Evolutionary conservation across 2,797 vertebrate genomes (phyloP).

Genomic region (Gallinago nigripennis): DNA sequence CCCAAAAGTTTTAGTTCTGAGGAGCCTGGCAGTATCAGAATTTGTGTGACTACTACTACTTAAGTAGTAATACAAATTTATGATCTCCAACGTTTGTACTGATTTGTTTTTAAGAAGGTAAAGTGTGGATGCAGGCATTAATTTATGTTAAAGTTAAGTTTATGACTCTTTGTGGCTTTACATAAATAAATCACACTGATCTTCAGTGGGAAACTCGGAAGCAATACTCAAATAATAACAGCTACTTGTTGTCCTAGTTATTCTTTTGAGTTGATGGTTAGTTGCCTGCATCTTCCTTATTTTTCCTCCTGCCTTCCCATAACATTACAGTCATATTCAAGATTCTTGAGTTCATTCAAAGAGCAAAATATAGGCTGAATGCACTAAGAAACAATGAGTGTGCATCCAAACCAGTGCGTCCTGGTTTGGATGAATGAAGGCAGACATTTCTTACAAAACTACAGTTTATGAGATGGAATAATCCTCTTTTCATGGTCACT

Average conservation of each 20-base stretch:
- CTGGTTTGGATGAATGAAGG: background rate
- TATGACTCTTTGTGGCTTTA: background rate
- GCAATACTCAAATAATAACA: background rate
- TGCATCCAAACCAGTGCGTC: accelerated
- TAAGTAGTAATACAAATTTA: background rate
- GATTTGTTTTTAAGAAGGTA: background rate
- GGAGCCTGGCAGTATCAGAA: background rate
- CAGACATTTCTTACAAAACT: background rate
- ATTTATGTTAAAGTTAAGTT: background rate
- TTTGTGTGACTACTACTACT: background rate
- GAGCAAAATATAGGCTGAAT: background rate
- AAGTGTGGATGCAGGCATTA: background rate
- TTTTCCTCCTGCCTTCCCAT: background rate
- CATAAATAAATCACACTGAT: background rate
- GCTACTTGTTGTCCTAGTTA: background rate
- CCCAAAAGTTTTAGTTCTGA: background rate
- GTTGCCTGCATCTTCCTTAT: background rate
- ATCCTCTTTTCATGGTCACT: background rate
- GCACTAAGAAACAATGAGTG: accelerated
- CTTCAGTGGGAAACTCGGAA: background rate
- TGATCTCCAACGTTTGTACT: background rate
- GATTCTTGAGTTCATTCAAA: background rate
- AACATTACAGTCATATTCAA: background rate
- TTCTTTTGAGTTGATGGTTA: background rate
- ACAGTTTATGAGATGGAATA: background rate